Evolutionary conservation across 1,140 invertebrate species (phyloP).

Genomic region (Philopotamus ludificatus): DNA sequence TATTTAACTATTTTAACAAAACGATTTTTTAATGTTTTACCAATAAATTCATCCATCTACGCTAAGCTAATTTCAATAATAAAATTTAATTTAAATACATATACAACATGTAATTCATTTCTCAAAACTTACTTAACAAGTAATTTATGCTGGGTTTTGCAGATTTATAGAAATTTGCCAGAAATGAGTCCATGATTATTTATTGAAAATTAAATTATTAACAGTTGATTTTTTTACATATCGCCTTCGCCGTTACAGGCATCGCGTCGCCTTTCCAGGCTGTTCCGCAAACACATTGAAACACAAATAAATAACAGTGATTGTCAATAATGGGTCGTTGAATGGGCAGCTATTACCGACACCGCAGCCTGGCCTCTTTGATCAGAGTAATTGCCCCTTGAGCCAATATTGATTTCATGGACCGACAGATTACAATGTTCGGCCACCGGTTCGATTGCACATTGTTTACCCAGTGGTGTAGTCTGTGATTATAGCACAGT

Average conservation of each 20-base stretch:
- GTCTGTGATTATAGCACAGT: background rate
- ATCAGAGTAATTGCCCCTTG: constrained; percentile 11
- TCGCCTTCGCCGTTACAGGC: background rate
- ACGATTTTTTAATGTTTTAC: too few relatives aligned
- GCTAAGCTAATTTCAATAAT: too few relatives aligned
- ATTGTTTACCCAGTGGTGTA: background rate
- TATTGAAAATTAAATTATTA: background rate
- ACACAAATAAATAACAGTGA: constrained; percentile 10
- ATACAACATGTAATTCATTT: too few relatives aligned
- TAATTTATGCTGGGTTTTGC: too few relatives aligned
- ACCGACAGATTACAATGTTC: background rate
- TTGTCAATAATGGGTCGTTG: constrained; percentile 19
- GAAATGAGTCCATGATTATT: too few relatives aligned
- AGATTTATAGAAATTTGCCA: too few relatives aligned
- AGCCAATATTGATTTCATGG: constrained; percentile 11
- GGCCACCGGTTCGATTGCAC: background rate
- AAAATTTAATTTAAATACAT: too few relatives aligned
- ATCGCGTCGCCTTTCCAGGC: too few relatives aligned
- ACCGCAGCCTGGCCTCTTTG: background rate
- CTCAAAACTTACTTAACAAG: too few relatives aligned
- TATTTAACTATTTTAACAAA: too few relatives aligned
- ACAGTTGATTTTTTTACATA: too few relatives aligned
- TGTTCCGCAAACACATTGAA: background rate
- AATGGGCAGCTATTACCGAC: background rate
- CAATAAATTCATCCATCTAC: too few relatives aligned